Percentiles rank a stretch among this genome's conserved stretches.
Evolutionary conservation across 2,888 invertebrate species (phyloP).

Genomic region (Nemoura dubitans): DNA sequence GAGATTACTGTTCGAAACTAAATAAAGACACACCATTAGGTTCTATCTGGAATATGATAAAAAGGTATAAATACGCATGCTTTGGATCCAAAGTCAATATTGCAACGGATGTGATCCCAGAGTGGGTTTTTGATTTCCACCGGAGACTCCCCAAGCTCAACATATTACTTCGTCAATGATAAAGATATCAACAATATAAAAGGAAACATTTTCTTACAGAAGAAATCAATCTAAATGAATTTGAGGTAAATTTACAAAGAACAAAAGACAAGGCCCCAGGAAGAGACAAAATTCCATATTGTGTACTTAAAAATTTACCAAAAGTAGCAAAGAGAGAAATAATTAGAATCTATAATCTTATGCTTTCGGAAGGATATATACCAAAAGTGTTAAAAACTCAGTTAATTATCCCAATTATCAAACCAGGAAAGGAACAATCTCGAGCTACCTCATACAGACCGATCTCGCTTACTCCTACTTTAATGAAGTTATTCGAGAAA

Average conservation of each 20-base stretch:
- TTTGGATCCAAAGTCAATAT: background rate
- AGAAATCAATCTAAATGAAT: too few species aligned
- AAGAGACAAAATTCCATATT: background rate
- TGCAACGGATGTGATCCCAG: background rate
- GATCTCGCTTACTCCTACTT: background rate
- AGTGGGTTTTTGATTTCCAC: background rate
- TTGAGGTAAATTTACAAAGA: too few species aligned
- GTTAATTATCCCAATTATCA: background rate
- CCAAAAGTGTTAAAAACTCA: background rate
- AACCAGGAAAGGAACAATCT: background rate
- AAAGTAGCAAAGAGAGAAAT: background rate
- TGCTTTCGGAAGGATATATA: background rate
- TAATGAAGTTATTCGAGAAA: background rate
- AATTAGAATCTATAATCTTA: background rate
- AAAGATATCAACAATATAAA: background rate
- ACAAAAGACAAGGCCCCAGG: too few species aligned
- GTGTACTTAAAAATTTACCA: background rate
- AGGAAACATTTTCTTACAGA: background rate
- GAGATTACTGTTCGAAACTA: too few species aligned
- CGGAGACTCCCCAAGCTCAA: background rate
- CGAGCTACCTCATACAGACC: background rate
- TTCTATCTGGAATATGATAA: too few species aligned
- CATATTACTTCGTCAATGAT: background rate
- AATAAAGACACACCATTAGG: too few species aligned
- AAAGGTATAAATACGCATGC: too few species aligned